Evolutionary conservation across 2,797 vertebrate species (phyloP).

Genomic region (Oryzias sinensis): DNA sequence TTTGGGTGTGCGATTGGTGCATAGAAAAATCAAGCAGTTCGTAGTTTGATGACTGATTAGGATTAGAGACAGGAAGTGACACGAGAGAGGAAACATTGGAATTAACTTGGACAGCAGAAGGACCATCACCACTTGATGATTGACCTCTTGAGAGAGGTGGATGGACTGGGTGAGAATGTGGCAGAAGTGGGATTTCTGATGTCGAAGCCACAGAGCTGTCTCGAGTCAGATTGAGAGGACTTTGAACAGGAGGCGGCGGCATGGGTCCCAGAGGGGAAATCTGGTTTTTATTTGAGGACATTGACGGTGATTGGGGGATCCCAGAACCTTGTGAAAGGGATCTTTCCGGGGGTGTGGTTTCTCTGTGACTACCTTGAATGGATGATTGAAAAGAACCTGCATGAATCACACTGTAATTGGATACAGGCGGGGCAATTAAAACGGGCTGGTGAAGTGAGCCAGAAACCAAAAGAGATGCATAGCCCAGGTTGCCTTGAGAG

Average conservation of each 20-base stretch:
- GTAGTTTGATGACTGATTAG: conserved; percentile 73
- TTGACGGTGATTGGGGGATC: conserved; percentile 49
- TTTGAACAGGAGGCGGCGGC: conserved; percentile 59
- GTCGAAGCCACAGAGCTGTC: conserved; percentile 67
- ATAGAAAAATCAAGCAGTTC: conserved; percentile 86
- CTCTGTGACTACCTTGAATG: conserved; percentile 74
- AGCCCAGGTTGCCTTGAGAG: conserved; percentile 86
- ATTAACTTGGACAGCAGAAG: conserved; percentile 56
- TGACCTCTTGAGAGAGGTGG: conserved; percentile 64
- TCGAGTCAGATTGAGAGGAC: conserved; percentile 77
- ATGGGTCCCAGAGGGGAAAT: conserved; percentile 68
- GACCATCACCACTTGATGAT: conserved; percentile 54
- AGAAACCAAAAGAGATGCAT: conserved; percentile 88
- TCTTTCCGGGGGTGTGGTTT: conserved; percentile 50
- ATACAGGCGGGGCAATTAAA: conserved; percentile 89
- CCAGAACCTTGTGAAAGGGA: conserved; percentile 63
- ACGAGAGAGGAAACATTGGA: conserved; percentile 51
- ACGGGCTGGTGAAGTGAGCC: conserved; percentile 87
- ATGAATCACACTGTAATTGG: conserved; percentile 83
- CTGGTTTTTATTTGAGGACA: conserved; percentile 65
- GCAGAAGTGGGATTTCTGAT: conserved; percentile 59
- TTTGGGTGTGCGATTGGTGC: conserved; percentile 76
- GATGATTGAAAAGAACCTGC: conserved; percentile 73
- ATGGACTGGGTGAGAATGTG: conserved; percentile 53
- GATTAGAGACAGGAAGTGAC: conserved; percentile 66